Evolutionary conservation across 2,888 invertebrate species (phyloP), one percentile per base, ranked within the genome.

Genomic region (Papilio demoleus): DNA sequence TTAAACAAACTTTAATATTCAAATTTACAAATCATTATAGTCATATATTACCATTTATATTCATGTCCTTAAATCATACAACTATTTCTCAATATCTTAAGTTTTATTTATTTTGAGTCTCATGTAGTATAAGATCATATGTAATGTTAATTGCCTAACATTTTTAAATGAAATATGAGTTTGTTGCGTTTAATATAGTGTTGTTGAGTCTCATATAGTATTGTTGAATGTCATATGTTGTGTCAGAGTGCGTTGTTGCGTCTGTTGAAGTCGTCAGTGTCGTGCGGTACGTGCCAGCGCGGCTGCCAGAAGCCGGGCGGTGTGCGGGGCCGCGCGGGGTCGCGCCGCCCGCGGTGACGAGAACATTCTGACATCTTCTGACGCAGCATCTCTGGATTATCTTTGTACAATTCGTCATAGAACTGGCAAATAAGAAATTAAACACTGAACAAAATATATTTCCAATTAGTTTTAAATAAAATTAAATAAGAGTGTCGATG

Each of bases 281-380:
- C 84, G 0, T 80, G 73, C 0, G 92, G 92, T 9, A 92, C 90
- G 2, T 84, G 75, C 92, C 92, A 91, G 14, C 91, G 77, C 17
- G 90, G 88, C 74, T 91, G 79, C 93, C 93, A 93, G 78, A 84
- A 92, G 6, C 88, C 87, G 0, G 86, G 84, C 2, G 93, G 92
- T 0, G 91, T 90, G 34, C 78, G 79, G 0, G 88, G 85, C 0
- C 90, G 74, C 27, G 77, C 81, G 0, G 93, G 92, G 77, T 93
- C 87, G 66, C 78, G 78, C 0, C 77, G 73, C 0, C 89, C 91
- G 61, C 93, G 84, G 73, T 93, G 92, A 50, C 86, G 87, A 0
- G 90, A 90, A 47, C 93, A 93, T 22, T 87, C 85, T 45, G 86
- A 81, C 77, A 92, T 86, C 74, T 87, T 87, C 76, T 82, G 78